A percentile compares a stretch with the other conserved stretches of the same genome.
phyloP scores from a whole-genome alignment of 2,888 invertebrate species.

The Entomobrya proxima region DNA sequence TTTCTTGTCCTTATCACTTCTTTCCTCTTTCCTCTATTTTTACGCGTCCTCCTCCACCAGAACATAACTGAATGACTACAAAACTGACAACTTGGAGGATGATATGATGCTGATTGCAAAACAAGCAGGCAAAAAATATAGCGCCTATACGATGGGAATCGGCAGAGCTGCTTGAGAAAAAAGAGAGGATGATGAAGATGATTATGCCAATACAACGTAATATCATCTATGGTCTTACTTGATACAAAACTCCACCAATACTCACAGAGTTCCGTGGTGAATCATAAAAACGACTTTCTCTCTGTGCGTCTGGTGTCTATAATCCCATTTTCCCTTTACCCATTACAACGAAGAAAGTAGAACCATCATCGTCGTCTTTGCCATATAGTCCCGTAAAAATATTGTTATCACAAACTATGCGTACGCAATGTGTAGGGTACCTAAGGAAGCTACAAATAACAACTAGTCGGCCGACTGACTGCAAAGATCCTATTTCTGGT shows the following conservation, averaged over 20 bases:
- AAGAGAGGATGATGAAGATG: background rate
- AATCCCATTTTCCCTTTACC: conserved; percentile 16
- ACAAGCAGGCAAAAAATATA: background rate
- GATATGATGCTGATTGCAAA: conserved; percentile 8
- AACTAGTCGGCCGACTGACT: background rate
- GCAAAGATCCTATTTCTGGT: conserved; percentile 10
- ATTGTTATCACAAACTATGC: conserved; percentile 4
- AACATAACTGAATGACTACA: conserved; percentile 6
- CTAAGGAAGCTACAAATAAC: background rate
- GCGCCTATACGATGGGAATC: background rate
- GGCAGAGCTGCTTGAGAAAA: too few relatives aligned
- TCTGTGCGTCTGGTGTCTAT: background rate
- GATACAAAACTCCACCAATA: background rate
- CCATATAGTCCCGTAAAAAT: too few relatives aligned
- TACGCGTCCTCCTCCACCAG: background rate
- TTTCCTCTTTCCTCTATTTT: background rate
- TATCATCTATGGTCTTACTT: background rate
- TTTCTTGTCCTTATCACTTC: background rate
- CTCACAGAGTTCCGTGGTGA: background rate
- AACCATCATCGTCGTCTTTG: background rate
- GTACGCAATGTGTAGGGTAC: background rate
- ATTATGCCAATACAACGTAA: conserved; percentile 29
- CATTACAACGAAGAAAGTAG: background rate
- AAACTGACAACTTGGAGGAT: too few relatives aligned
- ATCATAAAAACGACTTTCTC: conserved; percentile 11